Base-by-base conservation (phyloP, 2,113 vertebrate species). In the Cebidichthys violaceus region DNA sequence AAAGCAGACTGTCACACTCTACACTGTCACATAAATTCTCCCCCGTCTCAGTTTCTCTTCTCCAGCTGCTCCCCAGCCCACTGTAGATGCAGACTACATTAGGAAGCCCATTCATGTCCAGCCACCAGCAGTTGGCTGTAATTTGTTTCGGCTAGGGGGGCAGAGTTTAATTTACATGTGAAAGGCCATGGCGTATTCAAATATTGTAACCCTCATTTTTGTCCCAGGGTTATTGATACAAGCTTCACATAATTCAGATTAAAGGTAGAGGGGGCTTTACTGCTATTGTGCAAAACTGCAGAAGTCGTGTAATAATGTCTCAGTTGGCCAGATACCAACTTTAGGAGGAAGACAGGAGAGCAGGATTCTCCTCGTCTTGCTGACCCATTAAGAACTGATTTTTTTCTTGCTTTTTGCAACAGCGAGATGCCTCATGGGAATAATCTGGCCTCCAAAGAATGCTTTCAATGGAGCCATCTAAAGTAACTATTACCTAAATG, bases 51-150 rank as follows among this genome's bases (percentile, higher is more conserved):
- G 84, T 90, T 86, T 88, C 60, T 84, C 70, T 83, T 54, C 86
- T 87, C 88, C 93, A 93, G 92, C 92, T 92, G 92, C 93, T 91
- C 90, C 88, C 79, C 83, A 3, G 86, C 91, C 83, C 91, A 93
- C 93, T 94, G 93, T 94, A 94, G 86, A 90, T 90, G 88, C 91
- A 86, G 91, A 88, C 92, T 94, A 91, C 93, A 91, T 93, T 91
- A 93, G 85, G 75, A 94, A 81, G 75, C 86, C 93, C 92, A 94
- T 94, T 94, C 91, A 92, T 69, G 90, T 88, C 89, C 88, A 91
- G 81, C 89, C 91, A 92, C 92, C 88, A 93, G 93, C 92, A 94
- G 90, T 94, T 94, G 92, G 92, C 91, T 91, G 85, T 94, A 92
- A 94, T 94, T 94, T 94, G 93, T 94, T 91, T 92, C 89, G 90